Percentiles rank a stretch among this genome's conserved stretches.
Conservation (phyloP, 2,888 invertebrate genomes). For the Harpagoxenus sublaevis region DNA sequence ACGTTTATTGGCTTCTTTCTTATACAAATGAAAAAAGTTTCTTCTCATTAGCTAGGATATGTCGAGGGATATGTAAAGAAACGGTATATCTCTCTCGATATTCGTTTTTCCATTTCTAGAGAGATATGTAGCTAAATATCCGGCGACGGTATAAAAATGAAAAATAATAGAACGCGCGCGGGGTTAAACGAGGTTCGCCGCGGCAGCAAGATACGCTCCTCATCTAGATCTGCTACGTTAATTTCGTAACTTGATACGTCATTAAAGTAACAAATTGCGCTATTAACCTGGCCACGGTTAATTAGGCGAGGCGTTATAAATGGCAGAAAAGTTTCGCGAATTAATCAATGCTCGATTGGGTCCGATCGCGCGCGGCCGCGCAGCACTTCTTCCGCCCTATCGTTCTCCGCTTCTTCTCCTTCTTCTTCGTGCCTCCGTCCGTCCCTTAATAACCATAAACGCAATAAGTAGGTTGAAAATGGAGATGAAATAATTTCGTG, state of each 20-base stretch:
- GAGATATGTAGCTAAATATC: conserved; percentile 11
- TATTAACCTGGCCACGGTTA: conserved; percentile 79
- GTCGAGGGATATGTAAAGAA: not conserved
- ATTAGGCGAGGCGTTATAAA: conserved; percentile 79
- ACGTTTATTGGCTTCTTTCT: not conserved
- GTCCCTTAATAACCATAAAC: conserved; percentile 68
- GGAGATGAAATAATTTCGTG: conserved; percentile 62
- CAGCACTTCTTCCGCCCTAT: not conserved
- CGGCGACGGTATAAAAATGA: conserved; percentile 49
- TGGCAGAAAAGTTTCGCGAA: conserved; percentile 74
- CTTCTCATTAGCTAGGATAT: not conserved
- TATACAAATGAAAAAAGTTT: not conserved
- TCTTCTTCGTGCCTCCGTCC: conserved; percentile 36
- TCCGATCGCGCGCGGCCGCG: conserved; percentile 21
- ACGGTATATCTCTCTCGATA: not conserved
- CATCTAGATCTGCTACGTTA: conserved; percentile 67
- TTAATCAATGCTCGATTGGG: conserved; percentile 74
- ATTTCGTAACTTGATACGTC: conserved; percentile 81
- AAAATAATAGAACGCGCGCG: conserved; percentile 52
- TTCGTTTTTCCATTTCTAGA: conserved; percentile 4
- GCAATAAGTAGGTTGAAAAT: conserved; percentile 69
- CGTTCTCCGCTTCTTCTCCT: not conserved
- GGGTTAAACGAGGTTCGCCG: conserved; percentile 54
- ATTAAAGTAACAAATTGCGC: conserved; percentile 80
- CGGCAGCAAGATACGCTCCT: conserved; percentile 12